Percentiles rank a stretch among this genome's conserved stretches.
Evolutionary conservation across 2,797 vertebrate species (phyloP).

Genomic region (Phrynocephalus guinanensis): DNA sequence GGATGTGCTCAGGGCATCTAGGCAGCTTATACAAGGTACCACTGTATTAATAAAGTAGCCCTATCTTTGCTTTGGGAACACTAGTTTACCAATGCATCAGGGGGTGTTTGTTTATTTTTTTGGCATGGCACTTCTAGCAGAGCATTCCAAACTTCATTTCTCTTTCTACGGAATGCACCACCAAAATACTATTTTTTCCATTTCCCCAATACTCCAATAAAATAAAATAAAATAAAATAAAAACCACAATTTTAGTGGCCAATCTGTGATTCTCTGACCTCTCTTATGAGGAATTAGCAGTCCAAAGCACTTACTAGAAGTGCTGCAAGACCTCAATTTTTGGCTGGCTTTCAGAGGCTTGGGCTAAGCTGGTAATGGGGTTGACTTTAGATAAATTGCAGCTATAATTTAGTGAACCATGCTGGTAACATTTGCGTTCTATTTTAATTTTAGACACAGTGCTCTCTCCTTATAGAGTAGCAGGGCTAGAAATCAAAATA

Average conservation of each 20-base stretch:
- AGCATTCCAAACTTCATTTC: slow-evolving; percentile 17
- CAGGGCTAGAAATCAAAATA: slow-evolving; percentile 14
- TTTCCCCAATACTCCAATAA: neutral
- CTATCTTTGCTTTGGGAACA: slow-evolving; percentile 45
- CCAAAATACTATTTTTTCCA: slow-evolving; percentile 3
- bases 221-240: neutral
- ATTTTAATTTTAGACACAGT: neutral
- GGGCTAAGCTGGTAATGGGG: neutral
- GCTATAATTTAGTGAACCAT: neutral
- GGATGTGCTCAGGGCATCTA: no score
- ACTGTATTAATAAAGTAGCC: slow-evolving; percentile 50
- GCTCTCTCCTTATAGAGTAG: neutral
- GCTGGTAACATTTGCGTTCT: slow-evolving; percentile 9
- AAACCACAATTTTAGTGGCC: neutral
- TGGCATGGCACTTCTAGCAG: slow-evolving; percentile 15
- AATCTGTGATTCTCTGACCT: neutral
- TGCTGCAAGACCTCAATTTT: neutral
- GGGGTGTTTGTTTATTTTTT: neutral
- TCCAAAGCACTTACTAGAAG: slow-evolving; percentile 17
- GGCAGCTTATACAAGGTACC: no score
- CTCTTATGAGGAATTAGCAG: neutral
- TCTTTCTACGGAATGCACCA: slow-evolving; percentile 23
- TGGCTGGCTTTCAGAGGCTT: neutral
- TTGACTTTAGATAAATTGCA: neutral
- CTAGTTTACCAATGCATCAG: slow-evolving; percentile 15